Evolutionary conservation across 2,888 invertebrate species (phyloP).

Genomic region (Molorchus minor): DNA sequence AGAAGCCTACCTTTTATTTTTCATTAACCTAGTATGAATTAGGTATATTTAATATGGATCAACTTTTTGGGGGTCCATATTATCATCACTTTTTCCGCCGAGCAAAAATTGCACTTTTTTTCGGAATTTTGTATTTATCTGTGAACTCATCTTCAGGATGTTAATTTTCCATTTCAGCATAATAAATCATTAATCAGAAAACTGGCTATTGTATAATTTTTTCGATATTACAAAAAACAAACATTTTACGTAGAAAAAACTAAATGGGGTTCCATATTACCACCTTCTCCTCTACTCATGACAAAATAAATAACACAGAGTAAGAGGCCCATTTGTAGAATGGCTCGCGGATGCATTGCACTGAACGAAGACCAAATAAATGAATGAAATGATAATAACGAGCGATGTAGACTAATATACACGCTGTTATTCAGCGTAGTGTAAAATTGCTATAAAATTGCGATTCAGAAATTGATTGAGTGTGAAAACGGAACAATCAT

Average conservation of each 20-base stretch:
- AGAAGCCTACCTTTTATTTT: too few relatives aligned
- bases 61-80: too few relatives aligned
- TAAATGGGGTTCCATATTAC: background rate
- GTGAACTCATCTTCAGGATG: too few relatives aligned
- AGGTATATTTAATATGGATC: too few relatives aligned
- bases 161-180: too few relatives aligned
- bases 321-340: background rate
- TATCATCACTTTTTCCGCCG: too few relatives aligned
- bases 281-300: background rate
- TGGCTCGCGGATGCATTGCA: background rate
- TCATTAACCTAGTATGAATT: too few relatives aligned
- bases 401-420: background rate
- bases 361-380: background rate
- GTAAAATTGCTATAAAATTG: conserved; percentile 22
- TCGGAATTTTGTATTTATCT: too few relatives aligned
- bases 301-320: background rate
- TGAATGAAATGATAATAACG: background rate
- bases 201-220: background rate
- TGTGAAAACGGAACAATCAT: conserved; percentile 19
- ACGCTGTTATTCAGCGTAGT: conserved; percentile 6
- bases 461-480: conserved; percentile 14
- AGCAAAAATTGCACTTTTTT: too few relatives aligned
- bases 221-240: background rate
- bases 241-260: background rate
- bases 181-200: too few relatives aligned